Conservation (phyloP, 2,113 vertebrate genomes). For the Nyctereutes procyonoides region DNA sequence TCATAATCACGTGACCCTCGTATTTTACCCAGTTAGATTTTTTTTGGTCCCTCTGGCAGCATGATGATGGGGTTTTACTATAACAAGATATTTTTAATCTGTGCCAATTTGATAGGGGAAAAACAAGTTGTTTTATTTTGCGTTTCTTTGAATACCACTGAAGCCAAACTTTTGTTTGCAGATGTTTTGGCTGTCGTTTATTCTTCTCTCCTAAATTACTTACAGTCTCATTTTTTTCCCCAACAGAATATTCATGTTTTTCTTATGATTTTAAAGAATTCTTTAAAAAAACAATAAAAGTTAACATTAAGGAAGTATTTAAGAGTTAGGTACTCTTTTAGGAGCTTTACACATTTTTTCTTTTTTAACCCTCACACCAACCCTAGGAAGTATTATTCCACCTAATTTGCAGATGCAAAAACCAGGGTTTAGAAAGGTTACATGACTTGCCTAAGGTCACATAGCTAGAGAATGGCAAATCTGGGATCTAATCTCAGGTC, state of each 20-base stretch:
- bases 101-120: not conserved
- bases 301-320: not conserved
- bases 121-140: not conserved
- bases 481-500: not conserved
- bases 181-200: not conserved
- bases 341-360: not conserved
- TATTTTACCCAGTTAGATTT: not conserved
- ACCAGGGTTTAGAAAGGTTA: not conserved
- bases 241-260: not conserved
- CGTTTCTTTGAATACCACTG: not conserved
- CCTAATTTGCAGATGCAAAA: not conserved
- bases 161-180: not conserved
- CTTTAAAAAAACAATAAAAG: not conserved
- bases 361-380: not conserved
- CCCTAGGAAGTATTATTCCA: not conserved
- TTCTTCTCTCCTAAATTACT: not conserved
- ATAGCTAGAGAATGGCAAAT: not conserved
- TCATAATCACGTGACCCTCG: not conserved
- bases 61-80: not conserved
- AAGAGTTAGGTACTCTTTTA: not conserved
- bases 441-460: not conserved
- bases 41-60: not conserved
- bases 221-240: not conserved
- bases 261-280: not conserved
- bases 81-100: not conserved